Evolutionary conservation across 2,888 invertebrate genomes (phyloP).

Genomic region (Orchestes rusci): DNA sequence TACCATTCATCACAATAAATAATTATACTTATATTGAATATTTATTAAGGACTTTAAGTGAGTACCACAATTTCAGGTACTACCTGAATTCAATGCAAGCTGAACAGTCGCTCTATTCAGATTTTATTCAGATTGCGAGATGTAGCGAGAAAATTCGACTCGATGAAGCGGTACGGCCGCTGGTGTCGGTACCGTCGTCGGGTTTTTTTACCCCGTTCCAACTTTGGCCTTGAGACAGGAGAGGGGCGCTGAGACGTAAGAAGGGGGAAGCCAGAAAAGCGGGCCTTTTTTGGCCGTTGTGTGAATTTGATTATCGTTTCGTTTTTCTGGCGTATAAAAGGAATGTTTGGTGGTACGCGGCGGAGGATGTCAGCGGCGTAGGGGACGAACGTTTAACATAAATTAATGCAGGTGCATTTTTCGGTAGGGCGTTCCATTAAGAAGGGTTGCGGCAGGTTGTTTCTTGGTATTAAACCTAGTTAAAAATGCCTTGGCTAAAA

Average conservation of each 20-base stretch:
- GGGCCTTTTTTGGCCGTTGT: slow-evolving; percentile 22
- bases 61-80: too few species aligned
- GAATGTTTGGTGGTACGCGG: slow-evolving; percentile 16
- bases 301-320: slow-evolving; percentile 23
- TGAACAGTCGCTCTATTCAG: too few species aligned
- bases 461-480: too few species aligned
- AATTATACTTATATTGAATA: too few species aligned
- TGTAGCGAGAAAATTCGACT: slow-evolving; percentile 2
- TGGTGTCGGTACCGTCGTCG: slow-evolving; percentile 7
- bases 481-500: too few species aligned
- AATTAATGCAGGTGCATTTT: slow-evolving; percentile 15
- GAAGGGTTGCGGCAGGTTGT: slow-evolving; percentile 8
- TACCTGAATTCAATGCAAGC: too few species aligned
- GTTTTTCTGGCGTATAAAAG: slow-evolving; percentile 21
- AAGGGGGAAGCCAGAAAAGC: slow-evolving; percentile 15
- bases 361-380: slow-evolving; percentile 1
- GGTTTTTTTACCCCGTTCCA: slow-evolving; percentile 21
- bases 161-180: slow-evolving; percentile 14
- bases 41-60: too few species aligned
- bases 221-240: slow-evolving; percentile 23
- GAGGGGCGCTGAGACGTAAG: slow-evolving; percentile 18
- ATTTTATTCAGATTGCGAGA: slow-evolving; percentile 16
- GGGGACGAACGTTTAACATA: slow-evolving; percentile 8
- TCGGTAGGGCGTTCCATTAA: slow-evolving; percentile 1
- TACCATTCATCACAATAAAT: too few species aligned